Evolutionary conservation across 2,888 invertebrate genomes (phyloP), one percentile per base, ranked within the genome.

Genomic region (Drosophila pseudotalamancana): DNA sequence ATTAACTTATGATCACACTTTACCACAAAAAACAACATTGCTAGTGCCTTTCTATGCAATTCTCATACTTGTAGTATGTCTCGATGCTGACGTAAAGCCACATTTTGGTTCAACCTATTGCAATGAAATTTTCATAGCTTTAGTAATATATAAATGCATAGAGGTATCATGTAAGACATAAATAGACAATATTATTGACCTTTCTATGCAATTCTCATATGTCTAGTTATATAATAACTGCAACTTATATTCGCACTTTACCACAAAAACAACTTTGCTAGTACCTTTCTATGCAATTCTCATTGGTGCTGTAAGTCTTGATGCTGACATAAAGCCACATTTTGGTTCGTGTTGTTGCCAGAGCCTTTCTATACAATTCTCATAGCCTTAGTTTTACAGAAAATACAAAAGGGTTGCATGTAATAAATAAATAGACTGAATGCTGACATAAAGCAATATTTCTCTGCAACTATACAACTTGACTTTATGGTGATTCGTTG

Each of bases 401-500:
- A 9, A 9, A 27, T 8, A 11, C 11, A 27, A 27, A 1, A 27
- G n/a, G 25, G 8, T 23, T 18, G 14, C 12, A 48, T n/a, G 8
- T 16, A 14, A 16, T 42, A 48, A 27, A 50, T n/a, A 4, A 39
- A 6, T 11, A 21, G 23, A 45, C 12, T 18, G 43, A 45, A 59
- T 27, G 23, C 25, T 31, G 62, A 43, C 62, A 62, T 68, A 71
- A 68, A 51, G 27, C 32, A 40, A 50, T 61, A 54, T 39, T 37
- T 37, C 8, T 27, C 34, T 37, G 40, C 49, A 35, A 37, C 50
- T 40, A 16, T 45, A 63, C 43, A 69, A 69, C 45, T 63, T 69
- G 54, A 63, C 37, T 53, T 70, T 69, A 72, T 72, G 70, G 29
- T 69, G 70, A 62, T 61, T 68, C 40, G 40, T 53, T 43, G 8